phyloP scores from a whole-genome alignment of 2,797 vertebrate species.

The Argentina silus region DNA sequence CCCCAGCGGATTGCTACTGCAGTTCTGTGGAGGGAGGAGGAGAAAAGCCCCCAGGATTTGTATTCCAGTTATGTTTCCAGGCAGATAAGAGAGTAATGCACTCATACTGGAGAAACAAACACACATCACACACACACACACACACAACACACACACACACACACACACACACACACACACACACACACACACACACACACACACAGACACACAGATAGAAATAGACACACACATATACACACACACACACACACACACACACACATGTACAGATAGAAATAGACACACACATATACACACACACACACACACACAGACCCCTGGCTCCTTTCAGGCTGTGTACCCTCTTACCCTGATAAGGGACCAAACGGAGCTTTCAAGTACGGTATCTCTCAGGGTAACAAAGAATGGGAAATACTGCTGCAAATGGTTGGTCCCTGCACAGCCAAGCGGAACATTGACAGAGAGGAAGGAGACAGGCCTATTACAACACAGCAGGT shows the following conservation, averaged over 20 bases:
- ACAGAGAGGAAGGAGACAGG: neutral
- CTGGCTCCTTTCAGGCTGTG: conserved; percentile 1
- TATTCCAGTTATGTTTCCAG: neutral
- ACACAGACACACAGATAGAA: neutral
- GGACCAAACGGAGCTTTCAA: conserved; percentile 13
- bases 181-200: neutral
- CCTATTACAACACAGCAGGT: neutral
- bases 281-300: neutral
- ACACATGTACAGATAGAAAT: neutral
- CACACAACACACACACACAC: neutral
- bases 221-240: neutral
- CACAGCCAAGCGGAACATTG: neutral
- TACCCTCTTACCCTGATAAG: conserved; percentile 2
- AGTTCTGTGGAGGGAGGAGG: neutral
- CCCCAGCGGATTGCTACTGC: no score
- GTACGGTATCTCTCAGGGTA: conserved; percentile 26
- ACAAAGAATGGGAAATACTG: neutral
- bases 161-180: neutral
- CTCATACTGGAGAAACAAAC: no score
- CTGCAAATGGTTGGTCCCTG: neutral
- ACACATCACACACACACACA: neutral
- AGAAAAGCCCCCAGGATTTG: neutral
- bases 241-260: conserved; percentile 1
- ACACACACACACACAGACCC: conserved; percentile 6
- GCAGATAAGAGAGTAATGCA: neutral